phyloP scores from a whole-genome alignment of 1,140 invertebrate species.

The Drosophila micromelanica region DNA sequence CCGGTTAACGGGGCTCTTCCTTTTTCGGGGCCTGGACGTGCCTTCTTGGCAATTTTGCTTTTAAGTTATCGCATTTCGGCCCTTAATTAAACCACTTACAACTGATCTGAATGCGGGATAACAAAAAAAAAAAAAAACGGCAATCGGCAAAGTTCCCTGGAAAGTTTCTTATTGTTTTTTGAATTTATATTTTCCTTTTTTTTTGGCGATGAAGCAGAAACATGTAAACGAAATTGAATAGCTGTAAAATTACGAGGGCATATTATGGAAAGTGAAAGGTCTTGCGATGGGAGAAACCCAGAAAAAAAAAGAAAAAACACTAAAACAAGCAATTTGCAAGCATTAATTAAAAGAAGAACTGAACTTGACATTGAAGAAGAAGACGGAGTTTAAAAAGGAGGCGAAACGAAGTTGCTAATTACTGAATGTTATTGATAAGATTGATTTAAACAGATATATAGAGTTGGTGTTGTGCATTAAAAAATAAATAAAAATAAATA shows the following conservation, averaged over 20 bases:
- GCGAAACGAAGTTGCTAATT: neutral
- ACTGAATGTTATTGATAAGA: neutral
- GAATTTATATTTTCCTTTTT: neutral
- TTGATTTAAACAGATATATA: too few relatives aligned
- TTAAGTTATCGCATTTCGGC: constrained; percentile 70
- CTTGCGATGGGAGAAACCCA: constrained; percentile 27
- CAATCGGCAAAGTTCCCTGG: neutral
- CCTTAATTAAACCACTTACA: constrained; percentile 78
- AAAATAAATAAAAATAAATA: too few relatives aligned
- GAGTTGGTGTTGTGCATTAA: too few relatives aligned
- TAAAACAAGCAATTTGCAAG: constrained; percentile 9
- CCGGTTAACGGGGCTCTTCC: constrained; percentile 42
- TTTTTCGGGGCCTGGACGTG: constrained; percentile 45
- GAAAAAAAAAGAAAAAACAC: constrained; percentile 5
- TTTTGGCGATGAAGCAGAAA: constrained; percentile 11
- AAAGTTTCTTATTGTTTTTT: constrained; percentile 18
- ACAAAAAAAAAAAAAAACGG: constrained; percentile 3
- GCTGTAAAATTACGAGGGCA: constrained; percentile 35
- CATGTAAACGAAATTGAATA: constrained; percentile 21
- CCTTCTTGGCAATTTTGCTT: constrained; percentile 61
- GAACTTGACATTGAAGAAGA: constrained; percentile 16
- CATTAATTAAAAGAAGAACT: neutral
- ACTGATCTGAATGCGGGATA: constrained; percentile 62
- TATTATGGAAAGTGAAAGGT: constrained; percentile 38
- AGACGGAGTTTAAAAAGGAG: neutral